A percentile compares a stretch with the other conserved stretches of the same genome.
phyloP scores from a whole-genome alignment of 1,140 invertebrate genomes.

The Choristoneura fumiferana region DNA sequence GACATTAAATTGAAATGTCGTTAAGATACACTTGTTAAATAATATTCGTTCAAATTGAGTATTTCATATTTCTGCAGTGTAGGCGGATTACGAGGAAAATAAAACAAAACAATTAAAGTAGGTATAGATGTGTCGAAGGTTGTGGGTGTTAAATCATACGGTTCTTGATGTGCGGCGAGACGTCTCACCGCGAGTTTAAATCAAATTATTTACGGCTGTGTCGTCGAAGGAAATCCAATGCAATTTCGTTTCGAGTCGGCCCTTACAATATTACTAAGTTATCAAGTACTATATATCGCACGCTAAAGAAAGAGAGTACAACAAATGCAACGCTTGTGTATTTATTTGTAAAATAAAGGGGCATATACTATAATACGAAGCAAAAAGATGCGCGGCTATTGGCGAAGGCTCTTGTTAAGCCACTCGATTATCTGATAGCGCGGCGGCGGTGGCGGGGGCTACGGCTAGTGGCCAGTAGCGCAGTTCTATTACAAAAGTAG shows the following conservation, averaged over 20 bases:
- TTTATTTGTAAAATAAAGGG: background rate
- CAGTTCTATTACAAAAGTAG: slow-evolving; percentile 31
- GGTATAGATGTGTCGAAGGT: slow-evolving; percentile 1
- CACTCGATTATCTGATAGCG: slow-evolving; percentile 30
- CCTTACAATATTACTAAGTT: background rate
- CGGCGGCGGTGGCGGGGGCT: background rate
- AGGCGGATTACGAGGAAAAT: too few relatives aligned
- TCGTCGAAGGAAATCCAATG: slow-evolving; percentile 17
- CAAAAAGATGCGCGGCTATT: slow-evolving; percentile 16
- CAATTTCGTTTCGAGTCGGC: background rate
- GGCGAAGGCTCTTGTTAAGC: slow-evolving; percentile 20
- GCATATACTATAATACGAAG: slow-evolving; percentile 20
- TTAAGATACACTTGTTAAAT: slow-evolving; percentile 11
- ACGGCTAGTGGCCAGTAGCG: slow-evolving; percentile 25
- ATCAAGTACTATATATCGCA: background rate
- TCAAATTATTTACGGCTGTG: slow-evolving; percentile 42
- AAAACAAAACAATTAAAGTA: slow-evolving; percentile 23
- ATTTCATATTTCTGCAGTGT: background rate
- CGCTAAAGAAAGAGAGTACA: background rate
- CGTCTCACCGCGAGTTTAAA: slow-evolving; percentile 34
- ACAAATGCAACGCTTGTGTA: slow-evolving; percentile 9
- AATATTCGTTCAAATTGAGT: background rate
- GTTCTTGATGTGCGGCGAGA: slow-evolving; percentile 21
- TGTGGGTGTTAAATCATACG: slow-evolving; percentile 38
- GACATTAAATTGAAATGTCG: slow-evolving; percentile 35